Evolutionary conservation across 2,113 vertebrate genomes (phyloP).

Genomic region (Pelecanoides urinatrix): DNA sequence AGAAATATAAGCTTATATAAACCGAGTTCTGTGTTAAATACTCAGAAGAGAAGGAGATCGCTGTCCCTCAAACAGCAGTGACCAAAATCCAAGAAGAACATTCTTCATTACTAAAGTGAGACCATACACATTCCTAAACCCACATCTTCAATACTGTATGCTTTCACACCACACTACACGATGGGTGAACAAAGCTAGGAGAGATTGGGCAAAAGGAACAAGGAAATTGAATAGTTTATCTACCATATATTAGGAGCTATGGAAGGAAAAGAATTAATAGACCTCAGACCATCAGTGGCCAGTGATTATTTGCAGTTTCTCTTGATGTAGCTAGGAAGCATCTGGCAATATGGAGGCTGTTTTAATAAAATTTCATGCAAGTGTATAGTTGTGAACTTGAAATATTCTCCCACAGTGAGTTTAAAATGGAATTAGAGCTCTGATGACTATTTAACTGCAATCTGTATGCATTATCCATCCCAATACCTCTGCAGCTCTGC

Average conservation of each 20-base stretch:
- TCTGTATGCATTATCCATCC: not conserved
- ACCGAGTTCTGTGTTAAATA: not conserved
- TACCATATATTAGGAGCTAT: not conserved
- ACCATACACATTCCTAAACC: not conserved
- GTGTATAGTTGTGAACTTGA: not conserved
- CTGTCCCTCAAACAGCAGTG: not conserved
- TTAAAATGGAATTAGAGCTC: not conserved
- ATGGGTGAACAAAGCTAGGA: not conserved
- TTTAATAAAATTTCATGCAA: not conserved
- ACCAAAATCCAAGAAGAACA: not conserved
- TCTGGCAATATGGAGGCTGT: not conserved
- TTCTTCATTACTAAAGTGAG: not conserved
- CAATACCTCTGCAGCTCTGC: not conserved
- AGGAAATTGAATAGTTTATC: not conserved
- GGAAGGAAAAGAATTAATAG: not conserved
- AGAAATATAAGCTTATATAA: not conserved
- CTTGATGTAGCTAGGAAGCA: not conserved
- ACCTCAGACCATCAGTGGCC: not conserved
- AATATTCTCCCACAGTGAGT: not conserved
- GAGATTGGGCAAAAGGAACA: not conserved
- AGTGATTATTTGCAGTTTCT: not conserved
- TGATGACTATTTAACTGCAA: not conserved
- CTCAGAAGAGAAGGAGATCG: not conserved
- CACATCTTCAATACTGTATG: not conserved
- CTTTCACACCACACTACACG: not conserved